These are phyloP conservation scores for Cremastinae sp. DNA, from an alignment of 2,888 invertebrate genomes.

Conservation along the genomic window DNA sequence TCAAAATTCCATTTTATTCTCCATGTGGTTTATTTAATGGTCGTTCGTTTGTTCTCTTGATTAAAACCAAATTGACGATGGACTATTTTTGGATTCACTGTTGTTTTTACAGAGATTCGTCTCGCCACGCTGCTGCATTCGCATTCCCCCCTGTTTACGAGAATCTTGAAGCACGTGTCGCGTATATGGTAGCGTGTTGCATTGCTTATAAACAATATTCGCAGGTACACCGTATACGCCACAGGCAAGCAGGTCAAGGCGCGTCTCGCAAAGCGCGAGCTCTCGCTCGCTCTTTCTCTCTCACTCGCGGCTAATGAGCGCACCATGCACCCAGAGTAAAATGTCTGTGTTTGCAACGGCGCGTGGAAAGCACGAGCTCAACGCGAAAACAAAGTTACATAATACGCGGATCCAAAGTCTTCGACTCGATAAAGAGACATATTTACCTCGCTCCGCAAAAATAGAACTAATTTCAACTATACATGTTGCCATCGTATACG, in stretches of 20 bases:
- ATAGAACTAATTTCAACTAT: not conserved
- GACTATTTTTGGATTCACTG: too few relatives aligned
- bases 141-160: constrained; percentile 11
- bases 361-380: constrained; percentile 42
- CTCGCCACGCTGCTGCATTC: constrained; percentile 21
- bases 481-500: too few relatives aligned
- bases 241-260: constrained; percentile 61
- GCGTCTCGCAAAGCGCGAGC: constrained; percentile 37
- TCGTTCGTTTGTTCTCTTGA: too few relatives aligned
- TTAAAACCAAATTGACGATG: too few relatives aligned
- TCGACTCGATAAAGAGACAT: constrained; percentile 4
- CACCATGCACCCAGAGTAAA: constrained; percentile 21
- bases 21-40: too few relatives aligned
- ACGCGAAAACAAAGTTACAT: constrained; percentile 62
- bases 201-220: constrained; percentile 18
- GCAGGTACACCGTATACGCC: constrained; percentile 35
- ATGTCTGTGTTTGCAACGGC: constrained; percentile 34
- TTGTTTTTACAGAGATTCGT: not conserved
- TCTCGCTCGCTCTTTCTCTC: constrained; percentile 7
- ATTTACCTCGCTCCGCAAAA: constrained; percentile 2
- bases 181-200: constrained; percentile 15
- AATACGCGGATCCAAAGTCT: constrained; percentile 54
- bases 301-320: constrained; percentile 27
- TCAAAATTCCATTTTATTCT: too few relatives aligned
- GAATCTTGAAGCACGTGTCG: constrained; percentile 23